Conservation (phyloP, 2,797 vertebrate species). For the Danio kyathit region DNA sequence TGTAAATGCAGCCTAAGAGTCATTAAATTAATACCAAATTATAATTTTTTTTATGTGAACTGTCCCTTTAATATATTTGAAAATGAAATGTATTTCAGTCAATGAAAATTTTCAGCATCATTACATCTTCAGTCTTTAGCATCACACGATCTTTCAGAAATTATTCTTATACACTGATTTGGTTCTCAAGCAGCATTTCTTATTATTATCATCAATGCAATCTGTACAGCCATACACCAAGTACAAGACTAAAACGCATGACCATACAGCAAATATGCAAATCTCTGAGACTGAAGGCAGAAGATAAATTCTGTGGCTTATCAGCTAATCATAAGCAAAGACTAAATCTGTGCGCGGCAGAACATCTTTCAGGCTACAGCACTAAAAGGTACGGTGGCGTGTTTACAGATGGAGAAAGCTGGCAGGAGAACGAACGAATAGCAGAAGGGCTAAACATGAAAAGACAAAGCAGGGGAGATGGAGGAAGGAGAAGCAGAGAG, state of each 20-base stretch:
- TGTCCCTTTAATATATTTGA: no score
- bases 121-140: neutral
- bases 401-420: constrained; percentile 32
- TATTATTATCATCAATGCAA: neutral
- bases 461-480: constrained; percentile 26
- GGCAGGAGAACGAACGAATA: constrained; percentile 2
- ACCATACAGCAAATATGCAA: constrained; percentile 23
- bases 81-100: no score
- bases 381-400: constrained; percentile 18
- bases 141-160: neutral
- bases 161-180: neutral
- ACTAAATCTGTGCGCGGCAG: constrained; percentile 14
- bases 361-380: neutral
- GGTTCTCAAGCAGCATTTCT: neutral
- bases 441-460: constrained; percentile 31
- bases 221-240: constrained; percentile 8
- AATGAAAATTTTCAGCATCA: neutral
- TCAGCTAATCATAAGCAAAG: constrained; percentile 11
- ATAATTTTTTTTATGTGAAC: no score
- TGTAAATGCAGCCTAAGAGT: no score
- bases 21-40: no score
- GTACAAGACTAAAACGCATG: constrained; percentile 13
- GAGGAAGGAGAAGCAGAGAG: constrained; percentile 6
- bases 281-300: constrained; percentile 10
- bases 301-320: constrained; percentile 26